These are phyloP conservation scores for Dascillus cervinus DNA, from an alignment of 2,888 invertebrate genomes.

Conservation along the genomic window DNA sequence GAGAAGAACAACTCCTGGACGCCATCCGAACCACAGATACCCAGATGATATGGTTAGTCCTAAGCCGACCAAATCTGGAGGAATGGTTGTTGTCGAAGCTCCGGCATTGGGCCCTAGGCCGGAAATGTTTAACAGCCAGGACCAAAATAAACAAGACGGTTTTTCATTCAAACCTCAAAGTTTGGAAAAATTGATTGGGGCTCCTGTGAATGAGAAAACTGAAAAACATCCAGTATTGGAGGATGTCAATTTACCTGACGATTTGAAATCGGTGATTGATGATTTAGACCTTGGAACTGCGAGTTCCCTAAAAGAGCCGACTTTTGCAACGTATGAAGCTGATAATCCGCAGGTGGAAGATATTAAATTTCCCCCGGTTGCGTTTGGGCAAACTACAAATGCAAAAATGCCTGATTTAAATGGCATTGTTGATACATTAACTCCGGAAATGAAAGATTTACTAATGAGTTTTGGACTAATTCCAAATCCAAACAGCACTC, in stretches of 20 bases:
- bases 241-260: conserved; percentile 23
- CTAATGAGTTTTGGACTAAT: conserved; percentile 44
- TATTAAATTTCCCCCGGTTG: conserved; percentile 1
- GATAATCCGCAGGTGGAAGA: neutral
- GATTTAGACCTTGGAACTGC: conserved; percentile 6
- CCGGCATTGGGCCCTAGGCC: conserved; percentile 12
- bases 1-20: conserved; percentile 11
- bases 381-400: too few species aligned
- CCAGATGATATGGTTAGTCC: conserved; percentile 16
- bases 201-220: conserved; percentile 6
- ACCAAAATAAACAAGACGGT: conserved; percentile 1
- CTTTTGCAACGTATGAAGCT: neutral
- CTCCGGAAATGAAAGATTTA: conserved; percentile 41
- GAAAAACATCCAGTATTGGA: conserved; percentile 14
- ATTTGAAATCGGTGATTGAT: conserved; percentile 20
- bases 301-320: neutral
- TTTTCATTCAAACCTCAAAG: conserved; percentile 3
- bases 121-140: neutral
- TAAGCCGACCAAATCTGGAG: conserved; percentile 1
- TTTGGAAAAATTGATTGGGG: neutral
- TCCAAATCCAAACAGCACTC: conserved; percentile 26
- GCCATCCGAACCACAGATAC: conserved; percentile 33
- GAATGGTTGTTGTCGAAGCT: conserved; percentile 14
- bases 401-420: conserved; percentile 32
- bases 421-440: conserved; percentile 35